Percentiles rank a stretch among this genome's conserved stretches.
Conservation (phyloP, 1,140 invertebrate species). For the Bombus ignitus region DNA sequence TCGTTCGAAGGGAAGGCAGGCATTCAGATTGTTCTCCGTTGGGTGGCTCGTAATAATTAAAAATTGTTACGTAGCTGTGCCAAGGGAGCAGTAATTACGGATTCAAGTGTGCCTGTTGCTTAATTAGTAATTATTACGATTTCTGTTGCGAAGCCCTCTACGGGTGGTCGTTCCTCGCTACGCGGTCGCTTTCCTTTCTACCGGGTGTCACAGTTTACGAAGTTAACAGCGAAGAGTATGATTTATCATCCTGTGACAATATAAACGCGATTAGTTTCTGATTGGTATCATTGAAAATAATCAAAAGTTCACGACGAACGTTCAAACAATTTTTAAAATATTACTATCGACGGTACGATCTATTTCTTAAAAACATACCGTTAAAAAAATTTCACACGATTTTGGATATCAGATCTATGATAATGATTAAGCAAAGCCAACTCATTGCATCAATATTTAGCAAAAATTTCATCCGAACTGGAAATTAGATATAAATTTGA, state of each 20-base stretch:
- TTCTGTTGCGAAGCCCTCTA: conserved; percentile 3
- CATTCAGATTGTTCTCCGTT: not conserved
- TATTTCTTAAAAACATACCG: not conserved
- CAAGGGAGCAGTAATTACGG: conserved; percentile 23
- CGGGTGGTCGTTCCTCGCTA: not conserved
- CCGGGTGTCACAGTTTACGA: conserved; percentile 10
- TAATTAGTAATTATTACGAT: conserved; percentile 52
- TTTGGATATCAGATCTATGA: not conserved
- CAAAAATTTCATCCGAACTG: not conserved
- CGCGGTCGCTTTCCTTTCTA: conserved; percentile 3
- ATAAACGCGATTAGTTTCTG: not conserved
- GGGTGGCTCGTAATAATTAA: conserved; percentile 40
- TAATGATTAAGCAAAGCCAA: not conserved
- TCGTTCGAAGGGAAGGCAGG: not conserved
- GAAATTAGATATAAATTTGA: not conserved
- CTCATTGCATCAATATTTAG: not conserved
- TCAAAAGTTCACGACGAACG: not conserved
- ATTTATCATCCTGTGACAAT: not conserved
- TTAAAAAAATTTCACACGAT: not conserved
- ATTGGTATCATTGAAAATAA: no score
- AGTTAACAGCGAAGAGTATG: not conserved
- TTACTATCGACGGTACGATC: not conserved
- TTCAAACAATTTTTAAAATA: not conserved
- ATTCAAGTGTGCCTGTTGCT: conserved; percentile 46
- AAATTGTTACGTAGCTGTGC: conserved; percentile 24